Percentiles rank a stretch among this genome's conserved stretches.
phyloP scores from a whole-genome alignment of 2,888 invertebrate species.

The Acleris holmiana region DNA sequence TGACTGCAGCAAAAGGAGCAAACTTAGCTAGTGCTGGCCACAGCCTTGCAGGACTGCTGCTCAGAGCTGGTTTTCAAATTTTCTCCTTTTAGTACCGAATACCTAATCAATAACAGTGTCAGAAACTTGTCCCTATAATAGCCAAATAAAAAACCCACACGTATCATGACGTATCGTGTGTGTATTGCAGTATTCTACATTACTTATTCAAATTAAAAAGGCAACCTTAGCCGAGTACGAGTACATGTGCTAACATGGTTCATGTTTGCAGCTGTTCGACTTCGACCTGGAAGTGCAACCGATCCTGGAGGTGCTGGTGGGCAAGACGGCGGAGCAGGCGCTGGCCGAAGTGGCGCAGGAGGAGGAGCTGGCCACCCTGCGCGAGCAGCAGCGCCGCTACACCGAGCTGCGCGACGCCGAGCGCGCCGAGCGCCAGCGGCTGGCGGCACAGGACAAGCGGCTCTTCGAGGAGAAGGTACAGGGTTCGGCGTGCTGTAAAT shows the following conservation, averaged over 20 bases:
- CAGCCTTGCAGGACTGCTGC: too few relatives aligned
- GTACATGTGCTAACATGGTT: neutral
- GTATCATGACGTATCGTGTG: too few relatives aligned
- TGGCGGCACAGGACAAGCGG: constrained; percentile 91
- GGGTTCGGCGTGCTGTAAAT: neutral
- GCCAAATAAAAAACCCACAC: too few relatives aligned
- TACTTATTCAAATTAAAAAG: too few relatives aligned
- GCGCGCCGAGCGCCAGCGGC: constrained; percentile 90
- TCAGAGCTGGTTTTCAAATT: too few relatives aligned
- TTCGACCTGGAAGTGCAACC: constrained; percentile 96
- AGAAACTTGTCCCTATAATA: too few relatives aligned
- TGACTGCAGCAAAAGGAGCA: too few relatives aligned
- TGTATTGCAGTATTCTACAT: too few relatives aligned
- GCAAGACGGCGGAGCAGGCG: constrained; percentile 95
- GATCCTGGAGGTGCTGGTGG: constrained; percentile 94
- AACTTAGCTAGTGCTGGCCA: too few relatives aligned
- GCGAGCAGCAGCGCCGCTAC: constrained; percentile 90
- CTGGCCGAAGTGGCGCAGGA: constrained; percentile 96
- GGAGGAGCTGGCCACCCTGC: constrained; percentile 93
- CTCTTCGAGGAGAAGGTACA: constrained; percentile 87
- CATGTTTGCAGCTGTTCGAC: constrained; percentile 89
- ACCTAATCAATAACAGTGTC: too few relatives aligned
- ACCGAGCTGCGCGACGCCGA: constrained; percentile 89
- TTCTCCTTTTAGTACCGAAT: too few relatives aligned
- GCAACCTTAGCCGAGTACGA: too few relatives aligned